phyloP scores from a whole-genome alignment of 1,140 invertebrate species.

The Hormaphis cornu region DNA sequence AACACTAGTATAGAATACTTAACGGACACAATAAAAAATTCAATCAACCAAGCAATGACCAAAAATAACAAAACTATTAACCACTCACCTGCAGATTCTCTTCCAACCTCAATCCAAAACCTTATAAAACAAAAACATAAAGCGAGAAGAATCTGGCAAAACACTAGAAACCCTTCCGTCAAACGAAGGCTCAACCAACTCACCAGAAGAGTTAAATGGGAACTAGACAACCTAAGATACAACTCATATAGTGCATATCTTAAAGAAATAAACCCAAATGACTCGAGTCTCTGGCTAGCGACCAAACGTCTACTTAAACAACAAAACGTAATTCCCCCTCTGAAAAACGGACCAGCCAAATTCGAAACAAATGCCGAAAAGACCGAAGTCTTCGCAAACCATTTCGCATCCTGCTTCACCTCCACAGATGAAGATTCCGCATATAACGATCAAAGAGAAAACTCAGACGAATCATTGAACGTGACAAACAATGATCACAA shows the following conservation, averaged over 20 bases:
- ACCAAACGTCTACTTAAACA: background rate
- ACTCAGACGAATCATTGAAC: background rate
- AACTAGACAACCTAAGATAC: background rate
- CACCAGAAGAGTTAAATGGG: background rate
- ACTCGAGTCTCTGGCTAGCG: background rate
- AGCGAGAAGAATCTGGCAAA: background rate
- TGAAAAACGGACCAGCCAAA: background rate
- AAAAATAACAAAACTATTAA: background rate
- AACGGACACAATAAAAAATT: background rate
- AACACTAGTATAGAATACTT: background rate
- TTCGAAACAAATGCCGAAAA: background rate
- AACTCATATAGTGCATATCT: background rate
- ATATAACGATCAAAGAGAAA: background rate
- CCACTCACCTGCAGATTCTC: background rate
- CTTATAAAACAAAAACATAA: background rate
- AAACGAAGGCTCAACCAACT: background rate
- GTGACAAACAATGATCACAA: background rate
- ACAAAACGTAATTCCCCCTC: background rate
- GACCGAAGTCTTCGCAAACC: background rate
- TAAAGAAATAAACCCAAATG: background rate
- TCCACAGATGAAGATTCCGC: background rate
- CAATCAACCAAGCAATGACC: background rate
- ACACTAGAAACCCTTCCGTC: background rate
- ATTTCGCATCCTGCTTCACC: background rate
- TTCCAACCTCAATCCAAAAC: background rate